These are phyloP conservation scores for Eupithecia subumbrata DNA, from an alignment of 2,888 invertebrate species.

Conservation along the genomic window DNA sequence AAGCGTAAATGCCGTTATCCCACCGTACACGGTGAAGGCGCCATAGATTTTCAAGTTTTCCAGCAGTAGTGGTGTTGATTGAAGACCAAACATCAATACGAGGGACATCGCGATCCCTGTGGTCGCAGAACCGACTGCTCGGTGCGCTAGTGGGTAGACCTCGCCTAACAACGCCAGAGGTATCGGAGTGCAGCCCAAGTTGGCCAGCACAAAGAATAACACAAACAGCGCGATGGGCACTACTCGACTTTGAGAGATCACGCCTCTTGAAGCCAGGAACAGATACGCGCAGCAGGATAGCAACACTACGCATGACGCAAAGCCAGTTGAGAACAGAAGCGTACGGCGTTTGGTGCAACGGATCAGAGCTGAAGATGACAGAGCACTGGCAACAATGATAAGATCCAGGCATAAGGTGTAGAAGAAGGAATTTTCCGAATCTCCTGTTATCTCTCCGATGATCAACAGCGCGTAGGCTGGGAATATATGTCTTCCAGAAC, in stretches of 20 bases:
- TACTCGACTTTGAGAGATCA: constrained; percentile 49
- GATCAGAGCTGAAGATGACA: constrained; percentile 54
- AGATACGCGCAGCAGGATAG: constrained; percentile 49
- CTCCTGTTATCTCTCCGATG: constrained; percentile 52
- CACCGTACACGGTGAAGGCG: constrained; percentile 62
- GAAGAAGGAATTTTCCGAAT: constrained; percentile 51
- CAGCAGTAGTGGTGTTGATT: constrained; percentile 55
- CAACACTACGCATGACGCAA: constrained; percentile 50
- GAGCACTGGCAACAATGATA: constrained; percentile 53
- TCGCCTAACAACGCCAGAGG: constrained; percentile 59
- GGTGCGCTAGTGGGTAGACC: constrained; percentile 57
- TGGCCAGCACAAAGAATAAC: constrained; percentile 56
- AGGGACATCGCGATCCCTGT: constrained; percentile 55
- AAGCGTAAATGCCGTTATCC: constrained; percentile 36
- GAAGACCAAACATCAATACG: constrained; percentile 48
- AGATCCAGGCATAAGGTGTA: constrained; percentile 56
- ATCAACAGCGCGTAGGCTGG: constrained; percentile 57
- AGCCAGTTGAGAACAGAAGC: constrained; percentile 54
- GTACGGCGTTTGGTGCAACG: constrained; percentile 57
- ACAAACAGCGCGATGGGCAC: constrained; percentile 52
- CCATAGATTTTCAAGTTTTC: constrained; percentile 58
- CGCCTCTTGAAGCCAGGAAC: constrained; percentile 46
- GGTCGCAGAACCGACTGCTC: constrained; percentile 52
- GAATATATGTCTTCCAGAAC: constrained; percentile 58
- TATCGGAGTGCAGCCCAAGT: constrained; percentile 61